These are phyloP conservation scores for Pharmacophagus antenor DNA, from an alignment of 2,888 invertebrate genomes.

Conservation along the genomic window DNA sequence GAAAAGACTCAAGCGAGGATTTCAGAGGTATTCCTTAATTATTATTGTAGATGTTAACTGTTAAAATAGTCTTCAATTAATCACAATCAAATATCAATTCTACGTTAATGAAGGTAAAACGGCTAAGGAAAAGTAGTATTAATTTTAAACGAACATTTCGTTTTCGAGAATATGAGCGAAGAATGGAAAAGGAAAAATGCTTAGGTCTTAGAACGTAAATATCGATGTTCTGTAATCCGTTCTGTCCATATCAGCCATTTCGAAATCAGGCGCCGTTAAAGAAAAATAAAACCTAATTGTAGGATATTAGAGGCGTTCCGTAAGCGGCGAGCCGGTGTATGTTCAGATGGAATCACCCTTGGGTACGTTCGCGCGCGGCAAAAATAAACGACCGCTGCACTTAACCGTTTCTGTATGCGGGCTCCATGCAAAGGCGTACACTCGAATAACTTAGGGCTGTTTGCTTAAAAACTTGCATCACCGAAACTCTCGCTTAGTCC, in stretches of 20 bases:
- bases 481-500: conserved; percentile 72
- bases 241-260: conserved; percentile 29
- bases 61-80: too few species aligned
- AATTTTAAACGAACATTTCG: not conserved
- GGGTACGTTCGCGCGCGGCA: conserved; percentile 38
- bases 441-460: conserved; percentile 75
- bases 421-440: conserved; percentile 68
- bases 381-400: conserved; percentile 57
- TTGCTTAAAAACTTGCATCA: conserved; percentile 77
- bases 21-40: too few species aligned
- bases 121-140: too few species aligned
- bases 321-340: conserved; percentile 14
- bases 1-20: too few species aligned
- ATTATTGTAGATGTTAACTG: too few species aligned
- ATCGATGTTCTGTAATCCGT: conserved; percentile 37
- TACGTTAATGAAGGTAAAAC: too few species aligned
- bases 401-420: conserved; percentile 68
- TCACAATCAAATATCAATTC: too few species aligned
- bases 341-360: conserved; percentile 30
- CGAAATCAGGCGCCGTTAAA: conserved; percentile 41
- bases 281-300: conserved; percentile 45
- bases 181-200: not conserved
- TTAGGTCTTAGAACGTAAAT: conserved; percentile 2
- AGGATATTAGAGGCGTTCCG: conserved; percentile 27
- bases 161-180: not conserved